Evolutionary conservation across 2,888 invertebrate genomes (phyloP).

Genomic region (Pseudolycoriella hygida): DNA sequence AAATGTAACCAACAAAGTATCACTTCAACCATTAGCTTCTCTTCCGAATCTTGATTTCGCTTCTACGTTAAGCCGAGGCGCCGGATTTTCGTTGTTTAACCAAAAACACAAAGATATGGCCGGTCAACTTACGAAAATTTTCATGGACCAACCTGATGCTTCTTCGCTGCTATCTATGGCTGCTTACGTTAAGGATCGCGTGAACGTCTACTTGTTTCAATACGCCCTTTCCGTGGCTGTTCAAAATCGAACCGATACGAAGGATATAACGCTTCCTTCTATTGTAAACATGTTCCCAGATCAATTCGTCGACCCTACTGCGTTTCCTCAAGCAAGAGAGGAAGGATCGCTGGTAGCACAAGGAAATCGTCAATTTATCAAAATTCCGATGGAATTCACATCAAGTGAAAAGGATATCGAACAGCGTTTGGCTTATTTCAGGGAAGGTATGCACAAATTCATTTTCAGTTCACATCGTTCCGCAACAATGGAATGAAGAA

Average conservation of each 20-base stretch:
- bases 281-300: slow-evolving; percentile 66
- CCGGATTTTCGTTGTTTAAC: slow-evolving; percentile 52
- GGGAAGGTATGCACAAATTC: slow-evolving; percentile 46
- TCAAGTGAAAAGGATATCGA: slow-evolving; percentile 49
- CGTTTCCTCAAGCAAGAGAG: slow-evolving; percentile 52
- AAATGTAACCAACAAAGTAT: slow-evolving; percentile 14
- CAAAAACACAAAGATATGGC: slow-evolving; percentile 54
- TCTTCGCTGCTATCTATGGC: slow-evolving; percentile 51
- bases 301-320: slow-evolving; percentile 60
- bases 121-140: slow-evolving; percentile 45
- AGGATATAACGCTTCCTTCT: slow-evolving; percentile 43
- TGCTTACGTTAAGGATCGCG: slow-evolving; percentile 48
- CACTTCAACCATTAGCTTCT: neutral
- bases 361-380: slow-evolving; percentile 31
- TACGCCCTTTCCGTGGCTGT: slow-evolving; percentile 61
- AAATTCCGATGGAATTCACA: slow-evolving; percentile 48
- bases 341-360: slow-evolving; percentile 41
- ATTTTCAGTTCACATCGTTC: no score
- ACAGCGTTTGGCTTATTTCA: slow-evolving; percentile 58
- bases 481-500: no score
- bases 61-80: slow-evolving; percentile 14
- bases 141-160: slow-evolving; percentile 40
- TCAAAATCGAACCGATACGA: slow-evolving; percentile 35
- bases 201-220: slow-evolving; percentile 63
- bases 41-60: slow-evolving; percentile 21